Evolutionary conservation across 2,797 vertebrate genomes (phyloP).

Genomic region (Aplochiton taeniatus): DNA sequence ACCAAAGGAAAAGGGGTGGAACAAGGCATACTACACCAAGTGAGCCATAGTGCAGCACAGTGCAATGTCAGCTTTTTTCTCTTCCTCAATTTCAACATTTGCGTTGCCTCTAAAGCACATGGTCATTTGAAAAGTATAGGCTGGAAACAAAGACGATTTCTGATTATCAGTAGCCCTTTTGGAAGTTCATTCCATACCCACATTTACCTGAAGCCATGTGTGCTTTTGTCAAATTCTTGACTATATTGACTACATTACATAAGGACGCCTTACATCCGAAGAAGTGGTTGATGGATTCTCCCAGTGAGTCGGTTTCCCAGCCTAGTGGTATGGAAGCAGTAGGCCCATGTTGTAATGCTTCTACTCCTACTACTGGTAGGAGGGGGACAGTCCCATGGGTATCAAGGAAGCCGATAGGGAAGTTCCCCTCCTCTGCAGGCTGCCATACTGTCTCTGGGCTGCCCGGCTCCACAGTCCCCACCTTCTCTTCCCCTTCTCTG

Average conservation of each 20-base stretch:
- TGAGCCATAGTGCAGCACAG: neutral
- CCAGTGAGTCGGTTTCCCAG: neutral
- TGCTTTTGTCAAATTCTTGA: too few species aligned
- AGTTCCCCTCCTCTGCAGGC: conserved; percentile 39
- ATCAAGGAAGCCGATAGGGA: conserved; percentile 36
- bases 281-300: neutral
- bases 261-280: neutral
- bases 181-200: too few species aligned
- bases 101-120: conserved; percentile 1
- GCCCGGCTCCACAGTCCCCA: neutral
- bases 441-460: conserved; percentile 28
- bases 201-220: too few species aligned
- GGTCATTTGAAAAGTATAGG: neutral
- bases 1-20: neutral
- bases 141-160: neutral
- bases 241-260: neutral
- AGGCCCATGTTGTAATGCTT: conserved; percentile 1
- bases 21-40: neutral
- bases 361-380: conserved; percentile 2
- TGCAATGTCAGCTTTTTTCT: conserved; percentile 13
- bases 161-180: neutral
- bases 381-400: conserved; percentile 39
- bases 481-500: neutral
- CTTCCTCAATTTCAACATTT: conserved; percentile 14
- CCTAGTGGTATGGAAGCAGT: neutral